Base-by-base conservation (phyloP, 2,113 vertebrate genomes). In the Turdus rufiventris region DNA sequence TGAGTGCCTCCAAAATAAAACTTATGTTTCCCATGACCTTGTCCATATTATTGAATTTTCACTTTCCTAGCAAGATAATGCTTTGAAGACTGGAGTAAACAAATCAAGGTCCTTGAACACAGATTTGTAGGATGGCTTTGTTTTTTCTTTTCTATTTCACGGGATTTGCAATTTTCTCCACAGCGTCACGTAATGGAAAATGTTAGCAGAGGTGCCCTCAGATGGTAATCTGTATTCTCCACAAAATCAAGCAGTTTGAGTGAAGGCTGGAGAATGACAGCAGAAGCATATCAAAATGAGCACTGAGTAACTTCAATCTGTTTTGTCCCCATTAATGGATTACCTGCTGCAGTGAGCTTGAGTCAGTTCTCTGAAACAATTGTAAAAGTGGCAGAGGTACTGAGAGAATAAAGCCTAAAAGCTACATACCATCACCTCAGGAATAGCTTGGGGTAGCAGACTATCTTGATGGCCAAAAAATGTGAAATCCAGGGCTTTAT, bases 151-250 rank as follows among this genome's bases (percentile, higher is more conserved):
- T 68, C 42, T 75, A 8, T 85, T 91, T 83, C 60, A 62, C n/a
- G 47, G 47, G 60, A 53, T 93, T 89, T 93, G 33, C 68, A 95
- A 78, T 92, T 91, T 96, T 89, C 72, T 94, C 62, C 7, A 4
- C 76, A 91, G 93, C 26, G 15, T 89, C 71, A 50, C 73, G 73
- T 96, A 88, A 88, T 78, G 70, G 38, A 93, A 97, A 97, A 97
- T 88, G 42, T 82, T 79, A 92, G 71, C 76, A 92, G 80, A 95
- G 47, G 62, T 93, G n/a, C 68, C 42, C 90, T 94, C 86, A 96
- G 96, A 95, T 97, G 71, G 70, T 73, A 96, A 95, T 91, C 87
- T 96, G 75, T 72, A 78, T 91, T 93, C 38, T 91, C 87, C 90
- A 91, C 83, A 89, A 95, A 73, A 86, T 94, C 67, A 92, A 91